Conservation (phyloP, 2,797 vertebrate species). For the Phrynocephalus guinanensis region DNA sequence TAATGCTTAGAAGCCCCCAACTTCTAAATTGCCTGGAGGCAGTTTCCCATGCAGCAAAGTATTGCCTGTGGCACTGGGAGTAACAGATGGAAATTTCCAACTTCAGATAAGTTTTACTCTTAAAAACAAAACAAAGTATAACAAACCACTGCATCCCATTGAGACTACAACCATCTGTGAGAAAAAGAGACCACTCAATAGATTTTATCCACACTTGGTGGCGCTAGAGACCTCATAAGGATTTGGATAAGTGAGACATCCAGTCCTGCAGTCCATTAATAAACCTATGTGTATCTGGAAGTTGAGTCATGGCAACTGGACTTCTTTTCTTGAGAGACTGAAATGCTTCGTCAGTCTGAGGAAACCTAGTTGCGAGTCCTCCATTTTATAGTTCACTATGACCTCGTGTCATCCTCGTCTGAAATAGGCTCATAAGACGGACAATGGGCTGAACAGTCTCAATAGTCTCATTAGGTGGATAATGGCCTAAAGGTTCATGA, state of each 20-base stretch:
- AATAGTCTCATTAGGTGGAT: no score
- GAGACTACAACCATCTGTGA: background rate
- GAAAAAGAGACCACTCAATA: background rate
- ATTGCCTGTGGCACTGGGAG: slow-evolving; percentile 26
- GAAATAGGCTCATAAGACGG: no score
- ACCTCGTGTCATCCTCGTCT: no score
- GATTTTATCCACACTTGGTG: background rate
- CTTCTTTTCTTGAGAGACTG: no score
- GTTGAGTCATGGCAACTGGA: no score
- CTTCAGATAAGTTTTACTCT: slow-evolving; percentile 24
- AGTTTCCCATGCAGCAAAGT: slow-evolving; percentile 21
- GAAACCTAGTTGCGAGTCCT: no score
- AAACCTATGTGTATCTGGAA: no score
- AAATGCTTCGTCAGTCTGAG: no score
- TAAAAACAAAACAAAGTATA: background rate
- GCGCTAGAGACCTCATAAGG: background rate
- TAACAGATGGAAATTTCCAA: slow-evolving; percentile 36
- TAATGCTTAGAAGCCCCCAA: background rate
- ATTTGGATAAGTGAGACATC: background rate
- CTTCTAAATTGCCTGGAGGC: slow-evolving; percentile 27
- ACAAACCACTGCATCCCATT: background rate
- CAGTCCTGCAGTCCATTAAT: no score
- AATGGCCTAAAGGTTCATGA: no score
- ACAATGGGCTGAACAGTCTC: no score
- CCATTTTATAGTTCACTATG: no score